A percentile compares a stretch with the other conserved stretches of the same genome.
Evolutionary conservation across 2,888 invertebrate genomes (phyloP).

Genomic region (Pristionchus entomophagus): DNA sequence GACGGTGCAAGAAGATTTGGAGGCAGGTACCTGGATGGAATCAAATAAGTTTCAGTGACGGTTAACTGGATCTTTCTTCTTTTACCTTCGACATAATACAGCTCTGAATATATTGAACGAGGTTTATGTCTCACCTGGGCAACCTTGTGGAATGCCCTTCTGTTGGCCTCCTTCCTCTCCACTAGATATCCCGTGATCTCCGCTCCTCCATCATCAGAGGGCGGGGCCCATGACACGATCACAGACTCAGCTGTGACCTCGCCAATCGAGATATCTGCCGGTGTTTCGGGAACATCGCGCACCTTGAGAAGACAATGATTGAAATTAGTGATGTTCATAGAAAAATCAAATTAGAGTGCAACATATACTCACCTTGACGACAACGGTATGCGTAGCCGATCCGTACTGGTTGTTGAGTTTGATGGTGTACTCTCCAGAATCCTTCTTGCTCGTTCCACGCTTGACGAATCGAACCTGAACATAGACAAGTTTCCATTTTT

Average conservation of each 20-base stretch:
- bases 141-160: conserved; percentile 70
- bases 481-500: conserved; percentile 26
- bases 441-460: conserved; percentile 64
- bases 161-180: conserved; percentile 80
- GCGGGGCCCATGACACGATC: conserved; percentile 77
- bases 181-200: conserved; percentile 88
- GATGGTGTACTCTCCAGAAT: conserved; percentile 72
- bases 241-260: conserved; percentile 65
- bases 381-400: conserved; percentile 60
- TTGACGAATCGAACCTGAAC: conserved; percentile 58
- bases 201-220: conserved; percentile 85
- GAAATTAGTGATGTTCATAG: too few species aligned
- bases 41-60: too few species aligned
- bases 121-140: conserved; percentile 44
- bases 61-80: too few species aligned
- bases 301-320: too few species aligned
- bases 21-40: conserved; percentile 56
- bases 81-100: too few species aligned
- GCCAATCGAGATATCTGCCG: conserved; percentile 62
- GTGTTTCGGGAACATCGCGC: conserved; percentile 70
- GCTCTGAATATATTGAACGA: too few species aligned
- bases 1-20: conserved; percentile 76
- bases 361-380: conserved; percentile 55
- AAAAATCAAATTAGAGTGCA: neutral
- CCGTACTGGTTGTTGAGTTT: conserved; percentile 71